phyloP scores from a whole-genome alignment of 2,113 vertebrate species.

The Scartelaos histophorus region DNA sequence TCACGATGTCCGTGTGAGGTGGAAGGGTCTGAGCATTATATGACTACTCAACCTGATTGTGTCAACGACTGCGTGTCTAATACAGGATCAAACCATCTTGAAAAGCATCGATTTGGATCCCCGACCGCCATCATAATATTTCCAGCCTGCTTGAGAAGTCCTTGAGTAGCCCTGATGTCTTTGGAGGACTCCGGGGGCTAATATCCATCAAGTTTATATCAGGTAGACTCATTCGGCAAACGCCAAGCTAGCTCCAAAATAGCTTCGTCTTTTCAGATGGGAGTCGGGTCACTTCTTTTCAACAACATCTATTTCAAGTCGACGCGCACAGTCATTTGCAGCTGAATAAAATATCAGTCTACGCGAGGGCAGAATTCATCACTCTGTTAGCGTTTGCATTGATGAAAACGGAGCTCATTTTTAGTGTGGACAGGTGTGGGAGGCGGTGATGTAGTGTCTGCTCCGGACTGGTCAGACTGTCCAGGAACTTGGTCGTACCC shows the following conservation, averaged over 20 bases:
- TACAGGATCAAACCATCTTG: slow-evolving; percentile 42
- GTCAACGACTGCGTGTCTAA: slow-evolving; percentile 58
- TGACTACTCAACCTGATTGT: slow-evolving; percentile 58
- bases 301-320: slow-evolving; percentile 3
- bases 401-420: neutral
- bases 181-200: slow-evolving; percentile 27
- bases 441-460: neutral
- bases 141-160: slow-evolving; percentile 51
- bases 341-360: slow-evolving; percentile 9
- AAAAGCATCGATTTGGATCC: slow-evolving; percentile 46
- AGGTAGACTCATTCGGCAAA: slow-evolving; percentile 19
- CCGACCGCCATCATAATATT: slow-evolving; percentile 44
- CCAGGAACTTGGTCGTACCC: neutral
- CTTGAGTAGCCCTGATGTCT: slow-evolving; percentile 47
- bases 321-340: neutral
- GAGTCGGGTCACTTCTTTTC: slow-evolving; percentile 16
- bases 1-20: slow-evolving; percentile 53
- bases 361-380: neutral
- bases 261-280: slow-evolving; percentile 23
- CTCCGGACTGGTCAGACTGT: neutral
- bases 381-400: neutral
- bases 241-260: slow-evolving; percentile 3
- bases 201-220: slow-evolving; percentile 36
- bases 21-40: slow-evolving; percentile 53
- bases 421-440: neutral